Conservation (phyloP, 1,140 invertebrate genomes). For the Drosophila suzukii region DNA sequence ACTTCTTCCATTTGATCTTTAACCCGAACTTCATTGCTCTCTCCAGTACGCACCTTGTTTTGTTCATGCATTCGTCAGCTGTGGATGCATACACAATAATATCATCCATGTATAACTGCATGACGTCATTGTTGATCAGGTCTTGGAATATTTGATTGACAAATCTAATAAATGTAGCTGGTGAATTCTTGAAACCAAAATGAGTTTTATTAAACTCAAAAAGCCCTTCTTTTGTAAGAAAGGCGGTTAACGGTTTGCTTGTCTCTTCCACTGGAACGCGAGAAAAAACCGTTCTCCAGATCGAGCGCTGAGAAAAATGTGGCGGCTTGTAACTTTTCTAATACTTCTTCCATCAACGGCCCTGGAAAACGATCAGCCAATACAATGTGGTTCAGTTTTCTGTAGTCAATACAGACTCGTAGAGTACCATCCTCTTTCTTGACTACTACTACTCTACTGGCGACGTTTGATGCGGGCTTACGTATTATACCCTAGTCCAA, state of each 20-base stretch:
- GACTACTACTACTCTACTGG: constrained; percentile 47
- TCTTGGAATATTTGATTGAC: no score
- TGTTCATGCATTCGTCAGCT: background rate
- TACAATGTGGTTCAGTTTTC: background rate
- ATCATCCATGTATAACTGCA: no score
- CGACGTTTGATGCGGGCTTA: constrained; percentile 9
- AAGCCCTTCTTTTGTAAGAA: no score
- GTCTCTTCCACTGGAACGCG: background rate
- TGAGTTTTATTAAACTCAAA: no score
- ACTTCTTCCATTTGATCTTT: constrained; percentile 5
- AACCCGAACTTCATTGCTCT: background rate
- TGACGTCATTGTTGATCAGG: no score
- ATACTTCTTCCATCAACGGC: constrained; percentile 2
- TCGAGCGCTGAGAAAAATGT: background rate
- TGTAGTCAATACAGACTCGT: no score
- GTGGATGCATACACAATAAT: no score
- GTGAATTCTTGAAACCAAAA: no score
- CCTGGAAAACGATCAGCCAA: constrained; percentile 1
- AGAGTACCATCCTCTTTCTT: no score
- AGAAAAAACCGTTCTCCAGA: background rate
- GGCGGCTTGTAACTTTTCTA: no score
- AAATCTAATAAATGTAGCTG: background rate
- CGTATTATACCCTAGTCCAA: constrained; percentile 6
- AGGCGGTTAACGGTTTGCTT: no score
- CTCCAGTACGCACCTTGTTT: background rate